Evolutionary conservation across 2,888 invertebrate species (phyloP), one percentile per base, ranked within the genome.

Genomic region (Pseudococcus longispinus): DNA sequence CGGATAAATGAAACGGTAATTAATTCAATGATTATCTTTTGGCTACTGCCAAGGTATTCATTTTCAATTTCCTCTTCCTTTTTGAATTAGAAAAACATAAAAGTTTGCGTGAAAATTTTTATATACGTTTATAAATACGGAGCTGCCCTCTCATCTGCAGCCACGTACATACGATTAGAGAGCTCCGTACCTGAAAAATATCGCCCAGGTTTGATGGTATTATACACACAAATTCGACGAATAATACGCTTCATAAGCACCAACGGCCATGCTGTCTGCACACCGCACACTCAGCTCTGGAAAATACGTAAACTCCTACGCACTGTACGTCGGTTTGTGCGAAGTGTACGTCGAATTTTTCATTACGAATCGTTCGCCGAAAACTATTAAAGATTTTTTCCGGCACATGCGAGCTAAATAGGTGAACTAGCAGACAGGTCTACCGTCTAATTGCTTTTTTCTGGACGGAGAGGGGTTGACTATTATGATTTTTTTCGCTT

Each of bases 1-100:
- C 77, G 77, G 51, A 77, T 86, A 86, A 86, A 86, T 80, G 86
- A 77, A 77, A 84, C 84, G 84, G 84, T 84, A 86, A 86, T 86
- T 86, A 86, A 86, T 86, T 86, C 80, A 86, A 86, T 77, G 70
- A 80, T 86, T 86, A 77, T 77, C 74, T 55, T 80, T 51, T 51
- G 42, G 44, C 77, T 29, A 51, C 15, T 29, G 26, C 86, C 77
- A 80, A 80, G 77, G 74, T 86, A 77, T 86, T 85, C 74, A 74
- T 74, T 85, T 85, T 85, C 74, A 26, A 74, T 85, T 85, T 85
- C 74, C 70, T 74, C 85, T 74, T 85, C 70, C 74, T 85, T 85
- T 85, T 44, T 20, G 23, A 20, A 32, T 42, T 82, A 26, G 70
- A 80, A 37, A 37, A 80, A 42, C 4, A 42, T 18, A 80, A 42